These are phyloP conservation scores for Apistogramma diplotaenia DNA, from an alignment of 2,113 vertebrate species.

Conservation along the genomic window DNA sequence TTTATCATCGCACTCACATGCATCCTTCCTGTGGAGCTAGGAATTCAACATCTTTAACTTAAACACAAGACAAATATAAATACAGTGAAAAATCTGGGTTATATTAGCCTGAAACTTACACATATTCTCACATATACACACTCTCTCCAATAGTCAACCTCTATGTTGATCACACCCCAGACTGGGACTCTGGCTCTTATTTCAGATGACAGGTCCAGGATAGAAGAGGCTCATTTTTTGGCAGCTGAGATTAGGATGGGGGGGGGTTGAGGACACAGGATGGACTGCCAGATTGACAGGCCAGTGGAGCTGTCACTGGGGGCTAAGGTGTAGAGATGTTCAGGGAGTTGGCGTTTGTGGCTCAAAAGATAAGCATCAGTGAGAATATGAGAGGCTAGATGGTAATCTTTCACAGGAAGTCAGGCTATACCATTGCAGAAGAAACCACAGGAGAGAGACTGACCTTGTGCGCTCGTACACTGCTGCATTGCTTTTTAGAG, in stretches of 20 bases:
- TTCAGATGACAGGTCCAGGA: slow-evolving; percentile 65
- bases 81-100: background rate
- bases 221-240: slow-evolving; percentile 43
- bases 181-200: slow-evolving; percentile 58
- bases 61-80: background rate
- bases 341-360: slow-evolving; percentile 50
- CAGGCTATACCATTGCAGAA: slow-evolving; percentile 70
- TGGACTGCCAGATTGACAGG: slow-evolving; percentile 69
- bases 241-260: slow-evolving; percentile 22
- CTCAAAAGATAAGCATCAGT: slow-evolving; percentile 74
- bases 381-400: slow-evolving; percentile 76
- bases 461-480: slow-evolving; percentile 70
- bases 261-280: slow-evolving; percentile 8
- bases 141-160: slow-evolving; percentile 21
- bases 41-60: background rate
- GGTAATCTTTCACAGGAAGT: slow-evolving; percentile 78
- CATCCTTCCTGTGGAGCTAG: slow-evolving; percentile 21
- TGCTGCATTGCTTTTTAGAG: slow-evolving; percentile 37
- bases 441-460: slow-evolving; percentile 76
- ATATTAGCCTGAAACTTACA: background rate
- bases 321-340: slow-evolving; percentile 63
- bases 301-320: slow-evolving; percentile 47
- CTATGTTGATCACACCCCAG: slow-evolving; percentile 9
- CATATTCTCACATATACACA: slow-evolving; percentile 1
- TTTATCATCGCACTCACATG: background rate